A percentile compares a stretch with the other conserved stretches of the same genome.
These are phyloP conservation scores for Bubo scandiacus DNA, from an alignment of 2,113 vertebrate genomes.

Conservation along the genomic window DNA sequence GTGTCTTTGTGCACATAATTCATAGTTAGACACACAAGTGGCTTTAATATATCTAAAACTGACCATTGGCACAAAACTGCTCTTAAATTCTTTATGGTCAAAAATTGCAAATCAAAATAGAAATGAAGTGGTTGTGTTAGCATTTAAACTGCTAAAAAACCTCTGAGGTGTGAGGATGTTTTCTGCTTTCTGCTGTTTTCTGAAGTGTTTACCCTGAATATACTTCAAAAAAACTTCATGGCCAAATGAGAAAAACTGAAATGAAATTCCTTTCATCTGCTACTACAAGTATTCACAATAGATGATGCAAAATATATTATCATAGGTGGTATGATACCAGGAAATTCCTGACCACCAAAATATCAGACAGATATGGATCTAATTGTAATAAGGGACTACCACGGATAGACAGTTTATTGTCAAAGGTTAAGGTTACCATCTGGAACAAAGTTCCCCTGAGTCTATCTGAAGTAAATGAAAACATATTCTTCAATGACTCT, in stretches of 20 bases:
- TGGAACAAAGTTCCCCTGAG: constrained; percentile 23
- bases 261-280: background rate
- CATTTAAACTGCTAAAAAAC: background rate
- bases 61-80: background rate
- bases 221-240: background rate
- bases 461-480: constrained; percentile 47
- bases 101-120: background rate
- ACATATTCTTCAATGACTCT: constrained; percentile 16
- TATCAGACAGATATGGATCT: background rate
- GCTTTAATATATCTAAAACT: background rate
- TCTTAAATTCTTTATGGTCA: background rate
- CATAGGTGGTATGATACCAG: background rate
- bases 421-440: constrained; percentile 44
- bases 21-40: background rate
- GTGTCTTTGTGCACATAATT: background rate
- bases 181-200: background rate
- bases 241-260: background rate
- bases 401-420: constrained; percentile 26
- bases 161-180: background rate
- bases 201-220: background rate
- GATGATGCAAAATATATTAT: background rate
- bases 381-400: background rate
- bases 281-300: background rate
- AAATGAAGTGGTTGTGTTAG: background rate
- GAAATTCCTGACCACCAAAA: constrained; percentile 48